Percentiles rank a stretch among this genome's conserved stretches.
phyloP scores from a whole-genome alignment of 2,888 invertebrate genomes.

The Dasysyrphus tricinctus region DNA sequence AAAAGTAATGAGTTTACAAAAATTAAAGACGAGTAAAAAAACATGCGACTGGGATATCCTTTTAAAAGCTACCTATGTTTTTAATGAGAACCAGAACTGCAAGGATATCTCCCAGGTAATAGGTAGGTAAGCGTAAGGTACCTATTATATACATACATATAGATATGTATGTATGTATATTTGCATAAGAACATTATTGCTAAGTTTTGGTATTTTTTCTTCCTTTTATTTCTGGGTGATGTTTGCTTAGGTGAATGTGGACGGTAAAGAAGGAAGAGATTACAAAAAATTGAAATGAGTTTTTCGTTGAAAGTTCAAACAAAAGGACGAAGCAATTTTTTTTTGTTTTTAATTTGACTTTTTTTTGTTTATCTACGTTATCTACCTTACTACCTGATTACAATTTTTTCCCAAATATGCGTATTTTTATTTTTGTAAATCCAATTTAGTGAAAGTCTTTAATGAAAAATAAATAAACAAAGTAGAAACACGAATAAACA shows the following conservation, averaged over 20 bases:
- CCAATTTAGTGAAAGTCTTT: slow-evolving; percentile 32
- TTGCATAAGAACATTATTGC: slow-evolving; percentile 63
- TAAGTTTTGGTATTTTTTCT: slow-evolving; percentile 25
- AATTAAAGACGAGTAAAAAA: slow-evolving; percentile 10
- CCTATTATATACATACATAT: too few species aligned
- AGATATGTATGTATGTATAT: slow-evolving; percentile 29
- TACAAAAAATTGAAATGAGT: slow-evolving; percentile 19
- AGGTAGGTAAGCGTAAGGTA: too few species aligned
- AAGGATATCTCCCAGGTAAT: slow-evolving; percentile 26
- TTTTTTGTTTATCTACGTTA: slow-evolving; percentile 43
- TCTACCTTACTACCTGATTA: slow-evolving; percentile 1
- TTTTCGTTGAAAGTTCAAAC: slow-evolving; percentile 32
- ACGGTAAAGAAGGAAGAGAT: slow-evolving; percentile 6
- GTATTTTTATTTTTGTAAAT: slow-evolving; percentile 9
- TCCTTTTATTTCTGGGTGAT: neutral
- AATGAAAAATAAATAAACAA: slow-evolving; percentile 21
- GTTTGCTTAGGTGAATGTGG: slow-evolving; percentile 8
- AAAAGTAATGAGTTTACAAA: slow-evolving; percentile 66
- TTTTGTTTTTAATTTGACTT: slow-evolving; percentile 48
- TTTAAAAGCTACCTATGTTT: slow-evolving; percentile 49
- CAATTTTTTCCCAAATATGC: slow-evolving; percentile 9
- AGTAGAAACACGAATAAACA: neutral
- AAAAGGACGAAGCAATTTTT: slow-evolving; percentile 54
- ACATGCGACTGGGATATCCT: slow-evolving; percentile 60
- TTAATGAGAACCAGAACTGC: slow-evolving; percentile 50